These are phyloP conservation scores for Branchipolynoe longqiensis DNA, from an alignment of 2,888 invertebrate genomes.

Conservation along the genomic window DNA sequence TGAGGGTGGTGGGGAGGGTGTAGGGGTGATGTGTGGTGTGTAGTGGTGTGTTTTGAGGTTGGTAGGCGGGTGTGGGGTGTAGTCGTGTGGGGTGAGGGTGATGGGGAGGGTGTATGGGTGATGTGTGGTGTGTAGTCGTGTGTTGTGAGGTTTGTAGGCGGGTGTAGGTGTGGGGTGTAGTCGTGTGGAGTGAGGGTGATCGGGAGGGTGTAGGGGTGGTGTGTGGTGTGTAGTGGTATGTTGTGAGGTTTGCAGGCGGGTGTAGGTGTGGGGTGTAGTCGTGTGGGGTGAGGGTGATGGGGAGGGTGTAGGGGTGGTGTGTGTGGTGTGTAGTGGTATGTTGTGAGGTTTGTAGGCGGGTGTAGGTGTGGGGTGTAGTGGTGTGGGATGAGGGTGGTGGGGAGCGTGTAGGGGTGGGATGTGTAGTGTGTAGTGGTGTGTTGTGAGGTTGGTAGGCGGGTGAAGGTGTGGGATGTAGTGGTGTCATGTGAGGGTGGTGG, in stretches of 20 bases:
- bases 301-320: neutral
- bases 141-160: neutral
- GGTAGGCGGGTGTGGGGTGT: neutral
- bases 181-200: too few species aligned
- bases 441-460: neutral
- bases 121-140: too few species aligned
- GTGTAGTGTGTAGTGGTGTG: too few species aligned
- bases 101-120: neutral
- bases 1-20: constrained; percentile 5
- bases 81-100: neutral
- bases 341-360: neutral
- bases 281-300: neutral
- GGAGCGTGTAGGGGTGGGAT: neutral
- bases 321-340: neutral
- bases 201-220: too few species aligned
- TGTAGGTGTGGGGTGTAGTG: neutral
- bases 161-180: too few species aligned
- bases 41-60: neutral
- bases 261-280: neutral
- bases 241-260: too few species aligned
- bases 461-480: neutral
- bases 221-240: too few species aligned
- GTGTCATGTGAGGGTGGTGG: neutral
- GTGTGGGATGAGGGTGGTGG: neutral
- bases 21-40: too few species aligned